phyloP scores from a whole-genome alignment of 1,140 invertebrate genomes.

The Centruroides sculpturatus region DNA sequence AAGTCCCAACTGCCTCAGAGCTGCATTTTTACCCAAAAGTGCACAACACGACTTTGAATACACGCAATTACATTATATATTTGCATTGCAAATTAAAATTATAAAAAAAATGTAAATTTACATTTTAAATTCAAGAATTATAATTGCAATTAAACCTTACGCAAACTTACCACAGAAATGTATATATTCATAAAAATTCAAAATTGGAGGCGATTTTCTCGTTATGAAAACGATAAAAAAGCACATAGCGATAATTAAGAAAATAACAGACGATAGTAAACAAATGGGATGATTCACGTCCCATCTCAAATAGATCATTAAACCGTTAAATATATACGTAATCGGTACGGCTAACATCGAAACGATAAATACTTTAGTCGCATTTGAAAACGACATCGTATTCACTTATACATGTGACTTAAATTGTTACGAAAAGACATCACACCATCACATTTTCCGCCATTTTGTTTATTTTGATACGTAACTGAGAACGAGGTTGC shows the following conservation, averaged over 20 bases:
- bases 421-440: too few relatives aligned
- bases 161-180: constrained; percentile 1
- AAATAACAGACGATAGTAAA: not conserved
- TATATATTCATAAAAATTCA: not conserved
- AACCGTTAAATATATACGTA: not conserved
- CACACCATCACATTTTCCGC: too few relatives aligned
- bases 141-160: not conserved
- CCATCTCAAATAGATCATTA: not conserved
- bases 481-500: too few relatives aligned
- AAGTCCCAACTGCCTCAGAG: too few relatives aligned
- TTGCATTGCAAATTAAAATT: too few relatives aligned
- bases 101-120: not conserved
- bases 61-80: too few relatives aligned
- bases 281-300: not conserved
- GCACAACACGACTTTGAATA: too few relatives aligned
- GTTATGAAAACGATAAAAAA: not conserved
- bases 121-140: not conserved
- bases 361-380: not conserved
- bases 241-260: not conserved
- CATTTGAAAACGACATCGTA: not conserved
- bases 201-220: not conserved
- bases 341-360: not conserved
- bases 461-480: too few relatives aligned
- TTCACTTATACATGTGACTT: not conserved
- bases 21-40: too few relatives aligned